A percentile compares a stretch with the other conserved stretches of the same genome.
These are phyloP conservation scores for Ochotona curzoniae DNA, from an alignment of 2,113 vertebrate genomes.

Conservation along the genomic window DNA sequence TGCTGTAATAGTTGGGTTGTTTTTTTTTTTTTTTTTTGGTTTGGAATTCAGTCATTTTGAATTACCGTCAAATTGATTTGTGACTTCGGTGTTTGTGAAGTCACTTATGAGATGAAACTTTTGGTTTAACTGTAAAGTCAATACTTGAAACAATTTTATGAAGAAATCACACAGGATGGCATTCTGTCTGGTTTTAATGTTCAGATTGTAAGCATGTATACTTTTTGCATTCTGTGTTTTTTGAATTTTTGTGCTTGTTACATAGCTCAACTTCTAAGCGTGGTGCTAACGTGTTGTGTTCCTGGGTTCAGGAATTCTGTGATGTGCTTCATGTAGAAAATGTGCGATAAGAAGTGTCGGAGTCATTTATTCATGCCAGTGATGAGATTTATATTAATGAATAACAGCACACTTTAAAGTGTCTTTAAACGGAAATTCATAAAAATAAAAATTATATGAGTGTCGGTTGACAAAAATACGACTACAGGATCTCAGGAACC, in stretches of 20 bases:
- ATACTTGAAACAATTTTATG: background rate
- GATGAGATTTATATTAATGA: background rate
- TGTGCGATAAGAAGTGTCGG: background rate
- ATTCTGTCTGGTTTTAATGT: background rate
- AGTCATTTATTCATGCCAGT: background rate
- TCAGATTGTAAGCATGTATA: background rate
- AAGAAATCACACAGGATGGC: background rate
- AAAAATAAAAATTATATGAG: background rate
- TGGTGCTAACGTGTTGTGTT: background rate
- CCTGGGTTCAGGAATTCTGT: background rate
- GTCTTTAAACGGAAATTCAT: background rate
- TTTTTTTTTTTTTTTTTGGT: too few species aligned
- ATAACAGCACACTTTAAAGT: background rate
- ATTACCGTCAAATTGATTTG: background rate
- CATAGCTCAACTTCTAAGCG: background rate
- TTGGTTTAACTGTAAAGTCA: background rate
- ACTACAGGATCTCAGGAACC: background rate
- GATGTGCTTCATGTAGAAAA: background rate
- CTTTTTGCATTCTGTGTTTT: background rate
- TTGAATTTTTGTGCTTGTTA: background rate
- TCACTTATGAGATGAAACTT: background rate
- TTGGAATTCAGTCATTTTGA: background rate
- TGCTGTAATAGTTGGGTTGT: background rate
- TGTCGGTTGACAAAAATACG: background rate
- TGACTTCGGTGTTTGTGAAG: slow-evolving; percentile 29